phyloP scores from a whole-genome alignment of 1,140 invertebrate species.

The Drosophila biarmipes region DNA sequence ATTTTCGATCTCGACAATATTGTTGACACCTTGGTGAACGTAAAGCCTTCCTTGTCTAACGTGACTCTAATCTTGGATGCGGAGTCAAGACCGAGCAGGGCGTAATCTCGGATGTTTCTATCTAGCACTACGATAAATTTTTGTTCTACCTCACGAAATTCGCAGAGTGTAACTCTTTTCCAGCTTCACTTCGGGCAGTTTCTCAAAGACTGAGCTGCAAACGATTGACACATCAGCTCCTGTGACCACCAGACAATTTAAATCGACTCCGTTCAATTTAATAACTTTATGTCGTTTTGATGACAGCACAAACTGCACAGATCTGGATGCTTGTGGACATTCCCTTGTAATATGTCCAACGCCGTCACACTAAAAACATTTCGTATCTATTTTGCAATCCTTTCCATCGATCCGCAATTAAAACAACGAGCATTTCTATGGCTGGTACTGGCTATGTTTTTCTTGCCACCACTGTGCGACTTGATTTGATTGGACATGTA shows the following conservation, averaged over 20 bases:
- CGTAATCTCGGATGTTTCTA: too few species aligned
- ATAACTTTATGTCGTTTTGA: background rate
- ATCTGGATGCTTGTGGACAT: background rate
- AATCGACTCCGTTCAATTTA: background rate
- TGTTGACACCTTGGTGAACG: too few species aligned
- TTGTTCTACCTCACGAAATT: too few species aligned
- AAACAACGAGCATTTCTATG: background rate
- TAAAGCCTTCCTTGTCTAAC: too few species aligned
- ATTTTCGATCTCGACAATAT: too few species aligned
- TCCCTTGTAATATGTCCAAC: background rate
- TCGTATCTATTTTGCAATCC: background rate
- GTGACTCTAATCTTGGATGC: too few species aligned
- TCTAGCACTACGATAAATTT: too few species aligned
- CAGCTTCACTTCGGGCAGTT: background rate
- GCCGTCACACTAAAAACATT: background rate
- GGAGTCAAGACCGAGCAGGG: too few species aligned
- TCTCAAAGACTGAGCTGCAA: background rate
- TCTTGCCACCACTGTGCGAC: background rate
- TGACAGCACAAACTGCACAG: background rate
- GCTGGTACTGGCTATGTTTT: background rate
- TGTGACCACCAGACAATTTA: background rate
- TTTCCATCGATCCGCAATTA: background rate
- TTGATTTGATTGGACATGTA: background rate
- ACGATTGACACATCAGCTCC: too few species aligned
- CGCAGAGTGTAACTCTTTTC: background rate